Conservation (phyloP, 2,113 vertebrate species). For the Thryonomys swinderianus region DNA sequence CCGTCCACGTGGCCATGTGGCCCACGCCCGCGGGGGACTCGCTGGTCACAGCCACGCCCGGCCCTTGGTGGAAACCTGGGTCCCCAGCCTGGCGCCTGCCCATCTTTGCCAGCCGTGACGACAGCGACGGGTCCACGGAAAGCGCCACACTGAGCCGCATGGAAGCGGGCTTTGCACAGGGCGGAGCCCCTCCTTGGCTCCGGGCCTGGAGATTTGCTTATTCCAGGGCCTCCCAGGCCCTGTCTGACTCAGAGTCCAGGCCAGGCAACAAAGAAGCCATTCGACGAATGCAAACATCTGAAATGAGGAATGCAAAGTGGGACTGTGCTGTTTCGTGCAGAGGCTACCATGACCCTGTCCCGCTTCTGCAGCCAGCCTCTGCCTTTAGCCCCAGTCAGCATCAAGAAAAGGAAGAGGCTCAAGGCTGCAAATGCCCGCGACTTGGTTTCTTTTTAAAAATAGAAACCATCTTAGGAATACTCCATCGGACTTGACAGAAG, state of each 20-base stretch:
- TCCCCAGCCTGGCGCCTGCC: accelerated
- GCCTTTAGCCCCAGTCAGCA: neutral
- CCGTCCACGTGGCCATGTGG: neutral
- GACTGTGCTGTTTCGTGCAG: neutral
- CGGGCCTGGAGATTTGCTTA: neutral
- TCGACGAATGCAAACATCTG: neutral
- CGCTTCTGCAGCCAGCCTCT: too few relatives aligned
- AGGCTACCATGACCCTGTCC: accelerated
- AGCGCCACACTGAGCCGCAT: neutral
- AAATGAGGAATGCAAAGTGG: neutral
- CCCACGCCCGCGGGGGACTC: neutral
- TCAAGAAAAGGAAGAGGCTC: neutral
- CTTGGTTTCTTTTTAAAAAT: neutral
- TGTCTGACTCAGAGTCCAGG: accelerated
- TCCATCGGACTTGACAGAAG: neutral
- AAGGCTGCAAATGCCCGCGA: neutral
- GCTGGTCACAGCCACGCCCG: accelerated
- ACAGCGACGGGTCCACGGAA: neutral
- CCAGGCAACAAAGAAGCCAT: neutral
- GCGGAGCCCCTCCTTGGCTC: neutral
- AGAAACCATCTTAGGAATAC: neutral
- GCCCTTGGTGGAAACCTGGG: neutral
- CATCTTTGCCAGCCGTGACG: too few relatives aligned
- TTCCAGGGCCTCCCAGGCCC: neutral
- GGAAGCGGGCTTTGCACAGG: accelerated